These are phyloP conservation scores for Sisor rabdophorus DNA, from an alignment of 2,113 vertebrate genomes.

Conservation along the genomic window DNA sequence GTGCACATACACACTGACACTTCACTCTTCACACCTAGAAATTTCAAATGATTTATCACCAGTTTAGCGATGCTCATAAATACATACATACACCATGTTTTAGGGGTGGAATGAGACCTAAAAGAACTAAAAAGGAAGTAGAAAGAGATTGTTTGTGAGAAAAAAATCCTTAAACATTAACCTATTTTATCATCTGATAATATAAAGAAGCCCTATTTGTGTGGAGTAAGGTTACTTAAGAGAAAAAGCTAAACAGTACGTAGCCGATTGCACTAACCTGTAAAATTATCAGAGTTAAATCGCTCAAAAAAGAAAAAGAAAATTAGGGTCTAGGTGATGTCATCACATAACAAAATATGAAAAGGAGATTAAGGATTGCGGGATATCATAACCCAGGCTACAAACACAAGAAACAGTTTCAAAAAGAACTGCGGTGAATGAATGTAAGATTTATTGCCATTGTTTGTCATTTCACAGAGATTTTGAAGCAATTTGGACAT, in stretches of 20 bases:
- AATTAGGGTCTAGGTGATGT: no score
- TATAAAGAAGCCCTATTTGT: no score
- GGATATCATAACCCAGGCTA: neutral
- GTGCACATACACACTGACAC: neutral
- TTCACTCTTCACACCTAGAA: neutral
- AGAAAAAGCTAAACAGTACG: no score
- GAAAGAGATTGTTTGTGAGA: neutral
- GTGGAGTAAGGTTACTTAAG: no score
- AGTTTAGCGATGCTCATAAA: neutral
- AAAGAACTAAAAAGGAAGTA: neutral
- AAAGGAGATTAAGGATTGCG: no score
- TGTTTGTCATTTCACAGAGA: neutral
- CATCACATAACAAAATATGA: no score
- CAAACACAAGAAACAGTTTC: neutral
- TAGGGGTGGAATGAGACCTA: neutral
- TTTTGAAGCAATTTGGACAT: neutral
- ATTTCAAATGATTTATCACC: neutral
- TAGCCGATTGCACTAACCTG: no score
- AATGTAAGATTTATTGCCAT: neutral
- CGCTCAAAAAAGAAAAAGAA: no score
- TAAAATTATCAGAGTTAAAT: no score
- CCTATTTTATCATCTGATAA: neutral
- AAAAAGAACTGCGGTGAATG: neutral
- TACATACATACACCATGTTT: no score
- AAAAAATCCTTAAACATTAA: neutral